Evolutionary conservation across 2,888 invertebrate genomes (phyloP).

Genomic region (Cynaeus angustus): DNA sequence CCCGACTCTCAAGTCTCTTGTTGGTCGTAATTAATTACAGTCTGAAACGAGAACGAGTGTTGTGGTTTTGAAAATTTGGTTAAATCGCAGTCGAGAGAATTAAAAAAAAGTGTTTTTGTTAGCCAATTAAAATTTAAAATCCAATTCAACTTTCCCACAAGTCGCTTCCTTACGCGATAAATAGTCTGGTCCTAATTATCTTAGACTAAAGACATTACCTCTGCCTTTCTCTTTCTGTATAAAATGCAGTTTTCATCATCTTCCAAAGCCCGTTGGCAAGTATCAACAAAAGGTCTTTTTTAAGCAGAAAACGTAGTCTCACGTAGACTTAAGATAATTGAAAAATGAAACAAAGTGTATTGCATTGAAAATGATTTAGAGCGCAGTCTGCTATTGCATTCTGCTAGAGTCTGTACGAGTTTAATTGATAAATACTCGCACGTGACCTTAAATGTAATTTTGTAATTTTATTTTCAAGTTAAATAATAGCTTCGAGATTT

Average conservation of each 20-base stretch:
- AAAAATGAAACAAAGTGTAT: conserved; percentile 67
- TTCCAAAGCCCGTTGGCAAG: conserved; percentile 49
- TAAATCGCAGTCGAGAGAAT: conserved; percentile 12
- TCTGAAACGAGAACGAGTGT: conserved; percentile 21
- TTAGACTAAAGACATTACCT: conserved; percentile 52
- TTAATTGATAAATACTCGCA: conserved; percentile 69
- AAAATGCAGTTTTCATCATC: conserved; percentile 59
- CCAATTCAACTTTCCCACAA: conserved; percentile 45
- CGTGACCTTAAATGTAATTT: conserved; percentile 62
- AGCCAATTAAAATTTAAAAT: conserved; percentile 47
- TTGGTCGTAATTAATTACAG: conserved; percentile 19
- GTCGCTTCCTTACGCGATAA: conserved; percentile 19
- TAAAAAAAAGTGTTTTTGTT: conserved; percentile 39
- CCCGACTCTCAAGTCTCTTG: neutral
- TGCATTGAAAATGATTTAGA: conserved; percentile 68
- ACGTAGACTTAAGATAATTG: conserved; percentile 58
- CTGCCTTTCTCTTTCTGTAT: conserved; percentile 55
- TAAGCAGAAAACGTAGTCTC: conserved; percentile 52
- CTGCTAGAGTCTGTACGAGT: conserved; percentile 59
- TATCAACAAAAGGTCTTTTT: conserved; percentile 56
- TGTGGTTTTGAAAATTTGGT: conserved; percentile 28
- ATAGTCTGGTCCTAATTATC: conserved; percentile 46
- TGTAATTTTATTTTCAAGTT: conserved; percentile 54
- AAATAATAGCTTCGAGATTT: conserved; percentile 56
- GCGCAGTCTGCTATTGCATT: conserved; percentile 65